A percentile compares a stretch with the other conserved stretches of the same genome.
phyloP scores from a whole-genome alignment of 2,113 vertebrate genomes.

The Stomatorhinus ivindoensis region DNA sequence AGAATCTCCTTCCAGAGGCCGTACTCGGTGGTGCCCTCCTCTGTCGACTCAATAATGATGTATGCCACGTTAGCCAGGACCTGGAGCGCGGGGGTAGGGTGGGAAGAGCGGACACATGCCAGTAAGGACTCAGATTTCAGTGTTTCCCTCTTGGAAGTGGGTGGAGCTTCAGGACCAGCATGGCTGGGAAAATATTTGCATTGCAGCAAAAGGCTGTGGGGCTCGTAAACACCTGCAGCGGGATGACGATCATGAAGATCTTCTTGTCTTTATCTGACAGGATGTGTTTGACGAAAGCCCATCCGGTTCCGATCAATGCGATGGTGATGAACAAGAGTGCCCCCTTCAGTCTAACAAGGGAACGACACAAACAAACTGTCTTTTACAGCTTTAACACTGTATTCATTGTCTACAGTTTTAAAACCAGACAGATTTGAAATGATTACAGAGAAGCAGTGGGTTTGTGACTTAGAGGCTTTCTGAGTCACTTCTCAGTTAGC shows the following conservation, averaged over 20 bases:
- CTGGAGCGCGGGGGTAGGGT: conserved; percentile 39
- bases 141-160: neutral
- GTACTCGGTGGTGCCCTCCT: conserved; percentile 74
- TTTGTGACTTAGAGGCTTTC: neutral
- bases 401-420: neutral
- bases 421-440: neutral
- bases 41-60: conserved; percentile 80
- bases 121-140: neutral
- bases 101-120: no score
- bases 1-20: conserved; percentile 77
- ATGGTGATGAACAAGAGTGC: conserved; percentile 78
- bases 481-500: neutral
- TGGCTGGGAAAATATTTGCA: neutral
- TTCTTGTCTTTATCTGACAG: conserved; percentile 79
- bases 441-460: neutral
- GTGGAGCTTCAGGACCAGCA: neutral
- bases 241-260: conserved; percentile 86
- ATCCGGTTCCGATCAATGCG: conserved; percentile 78
- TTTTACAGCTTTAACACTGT: neutral
- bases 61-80: conserved; percentile 78
- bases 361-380: conserved; percentile 9
- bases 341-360: conserved; percentile 66
- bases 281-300: conserved; percentile 83
- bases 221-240: conserved; percentile 64
- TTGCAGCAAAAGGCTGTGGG: neutral